Base-by-base conservation (phyloP, 2,888 invertebrate species). In the Asteroscopus sphinx region DNA sequence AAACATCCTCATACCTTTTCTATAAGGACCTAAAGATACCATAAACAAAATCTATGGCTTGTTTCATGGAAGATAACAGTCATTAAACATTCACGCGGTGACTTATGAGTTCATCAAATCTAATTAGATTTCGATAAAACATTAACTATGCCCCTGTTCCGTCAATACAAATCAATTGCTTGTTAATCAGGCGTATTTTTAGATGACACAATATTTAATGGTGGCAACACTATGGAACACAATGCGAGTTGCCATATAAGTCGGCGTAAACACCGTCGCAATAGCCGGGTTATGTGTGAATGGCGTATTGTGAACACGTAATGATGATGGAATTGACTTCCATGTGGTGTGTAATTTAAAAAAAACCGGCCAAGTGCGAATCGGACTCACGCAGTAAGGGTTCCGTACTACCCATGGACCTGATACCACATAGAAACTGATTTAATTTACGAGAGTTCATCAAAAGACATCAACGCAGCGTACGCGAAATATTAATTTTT, bases 81-180 rank as follows among this genome's bases (percentile, higher is more conserved):
- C 9, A 15, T 8, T 2, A 26, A 5, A 21, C 9, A 28, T 21
- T 11, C 45, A 30, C 15, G 62, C 36, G 30, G 5, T 42, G 13
- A 70, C 65, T 70, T 64, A 70, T 55, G 65, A 36, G 44, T 56
- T 66, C 66, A 70, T 70, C 35, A 46, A 64, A 16, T 11, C 11
- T 51, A 69, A 63, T 65, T 53, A 51, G 26, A 36, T 51, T 64
- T 32, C 36, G 53, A 53, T 67, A 39, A n/a, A 46, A 47, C 30
- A 44, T 51, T 63, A 49, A n/a, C 40, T 5, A 46, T 68, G 57
- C 40, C 42, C 58, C 46, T 58, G 52, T 48, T 48, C 11, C 44
- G 25, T 39, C 32, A 15, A 51, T 30, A 33, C 36, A 44, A 36
- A 30, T 51, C 39, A 15, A 70, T 56, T 47, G 57, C 44, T 48